A percentile compares a stretch with the other conserved stretches of the same genome.
Conservation (phyloP, 2,113 vertebrate species). For the Etheostoma cragini region DNA sequence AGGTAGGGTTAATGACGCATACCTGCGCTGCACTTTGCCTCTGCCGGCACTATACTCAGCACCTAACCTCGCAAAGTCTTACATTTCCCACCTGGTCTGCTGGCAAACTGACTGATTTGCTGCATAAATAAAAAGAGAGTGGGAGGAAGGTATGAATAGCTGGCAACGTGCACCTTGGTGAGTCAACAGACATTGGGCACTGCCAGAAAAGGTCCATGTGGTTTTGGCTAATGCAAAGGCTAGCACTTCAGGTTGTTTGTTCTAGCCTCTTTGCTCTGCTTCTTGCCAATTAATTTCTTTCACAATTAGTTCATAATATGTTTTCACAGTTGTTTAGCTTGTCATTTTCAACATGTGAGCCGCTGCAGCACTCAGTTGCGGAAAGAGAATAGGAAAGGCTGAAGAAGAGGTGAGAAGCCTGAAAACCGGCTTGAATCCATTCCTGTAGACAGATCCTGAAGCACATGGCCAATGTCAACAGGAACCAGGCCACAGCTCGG, state of each 20-base stretch:
- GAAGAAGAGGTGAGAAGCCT: slow-evolving; percentile 34
- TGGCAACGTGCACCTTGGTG: slow-evolving; percentile 59
- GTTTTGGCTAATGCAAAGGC: slow-evolving; percentile 33
- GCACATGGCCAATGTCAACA: slow-evolving; percentile 72
- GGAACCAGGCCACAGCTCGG: slow-evolving; percentile 47
- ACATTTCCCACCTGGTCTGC: slow-evolving; percentile 40
- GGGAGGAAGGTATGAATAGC: slow-evolving; percentile 71
- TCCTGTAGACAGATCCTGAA: slow-evolving; percentile 52
- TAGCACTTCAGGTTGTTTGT: slow-evolving; percentile 30
- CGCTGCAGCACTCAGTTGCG: not conserved
- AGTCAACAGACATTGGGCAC: slow-evolving; percentile 62
- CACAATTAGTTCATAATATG: not conserved
- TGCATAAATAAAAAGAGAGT: slow-evolving; percentile 60
- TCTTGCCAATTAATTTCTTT: slow-evolving; percentile 4
- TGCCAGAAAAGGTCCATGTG: slow-evolving; percentile 61
- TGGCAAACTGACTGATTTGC: slow-evolving; percentile 53
- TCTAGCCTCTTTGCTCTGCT: slow-evolving; percentile 15
- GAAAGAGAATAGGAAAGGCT: slow-evolving; percentile 5
- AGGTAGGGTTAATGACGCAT: too few species aligned
- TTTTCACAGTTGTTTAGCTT: not conserved
- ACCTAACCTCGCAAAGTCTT: not conserved
- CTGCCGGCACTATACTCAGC: too few species aligned
- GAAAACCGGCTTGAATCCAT: slow-evolving; percentile 23
- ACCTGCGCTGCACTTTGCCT: too few species aligned
- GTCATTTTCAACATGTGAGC: not conserved